Evolutionary conservation across 2,797 vertebrate species (phyloP), one percentile per base, ranked within the genome.

Genomic region (Amphiprion clarkii): DNA sequence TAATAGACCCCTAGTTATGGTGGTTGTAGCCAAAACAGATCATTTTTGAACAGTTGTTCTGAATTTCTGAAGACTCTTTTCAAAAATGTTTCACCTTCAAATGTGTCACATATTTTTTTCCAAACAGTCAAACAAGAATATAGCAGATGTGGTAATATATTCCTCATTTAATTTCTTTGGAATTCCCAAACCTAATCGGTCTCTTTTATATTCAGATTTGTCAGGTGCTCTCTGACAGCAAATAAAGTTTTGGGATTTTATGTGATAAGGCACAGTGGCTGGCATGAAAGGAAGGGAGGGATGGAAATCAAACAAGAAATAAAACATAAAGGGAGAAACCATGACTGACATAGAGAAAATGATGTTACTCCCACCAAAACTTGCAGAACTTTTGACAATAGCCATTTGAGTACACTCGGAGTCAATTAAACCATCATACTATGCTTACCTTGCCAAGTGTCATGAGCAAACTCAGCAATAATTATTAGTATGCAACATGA

Each of bases 41-140:
- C 49, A 8, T 12, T 59, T 70, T 72, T 46, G 17, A 59, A 56
- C 49, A 79, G 60, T 39, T 68, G 84, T 52, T 78, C 72, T 29
- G n/a, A 27, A 51, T 77, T 83, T 56, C 6, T 40, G 9, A 48
- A 61, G 36, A 66, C 39, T 44, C 8, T 67, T 78, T 74, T 51
- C 33, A 23, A 58, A 65, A 59, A 67, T 68, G 65, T 57, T 69
- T 31, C 5, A 4, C 63, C 55, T 72, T 46, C 51, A 49, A 79
- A 54, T 19, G 46, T 36, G 23, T 63, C 25, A 3, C 17, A 14
- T 48, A 25, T 42, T 42, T 68, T 51, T 54, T 55, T 54, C 36
- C 53, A 67, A 11, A 62, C 67, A 75, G 57, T 68, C 67, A 55
- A 73, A 74, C 44, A 63, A 11, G 3, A 21, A 23, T 40, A 48